Base-by-base conservation (phyloP, 2,888 invertebrate genomes). In the Willowsia nigromaculata region DNA sequence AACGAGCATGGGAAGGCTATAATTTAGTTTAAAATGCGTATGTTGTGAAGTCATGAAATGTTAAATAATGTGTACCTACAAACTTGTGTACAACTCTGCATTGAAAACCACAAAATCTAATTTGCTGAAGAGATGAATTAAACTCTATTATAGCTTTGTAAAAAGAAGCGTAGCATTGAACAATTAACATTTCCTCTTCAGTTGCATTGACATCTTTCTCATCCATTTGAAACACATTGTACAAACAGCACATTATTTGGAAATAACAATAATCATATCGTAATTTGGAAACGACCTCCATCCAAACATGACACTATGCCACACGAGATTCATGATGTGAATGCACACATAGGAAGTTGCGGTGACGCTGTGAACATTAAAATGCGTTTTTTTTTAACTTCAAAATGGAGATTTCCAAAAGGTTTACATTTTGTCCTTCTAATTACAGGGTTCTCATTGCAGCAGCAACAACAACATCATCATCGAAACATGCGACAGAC, bases 391-490 rank as follows among this genome's bases (percentile, higher is more conserved):
- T n/a, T n/a, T n/a, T n/a, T n/a, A n/a, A n/a, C n/a, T n/a, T n/a
- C n/a, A n/a, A n/a, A n/a, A n/a, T n/a, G n/a, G n/a, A n/a, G n/a
- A n/a, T n/a, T n/a, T 25, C 22, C 13, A 15, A 59, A 22, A 40
- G 18, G 76, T 76, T 76, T 76, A 76, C 25, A 30, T 53, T 78
- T 53, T 53, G 78, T 82, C 68, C 50, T 87, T 87, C 71, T 82
- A 87, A 87, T 87, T 82, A 56, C 82, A 87, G 87, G 87, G 30
- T 78, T 87, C 33, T 87, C 87, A 27, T 71, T 71, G 22, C 80
- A 50, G 30, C 78, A 78, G 27, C 50, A 22, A 13, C 76, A 76
- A 3, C 76, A 50, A 7, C 78, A 78, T 6, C 78, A 78, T 30
- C 78, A 78, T 50, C 78, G 50, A 1, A 9, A 62, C 62, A 62